phyloP scores from a whole-genome alignment of 2,113 vertebrate genomes.

The Peucedramus taeniatus region DNA sequence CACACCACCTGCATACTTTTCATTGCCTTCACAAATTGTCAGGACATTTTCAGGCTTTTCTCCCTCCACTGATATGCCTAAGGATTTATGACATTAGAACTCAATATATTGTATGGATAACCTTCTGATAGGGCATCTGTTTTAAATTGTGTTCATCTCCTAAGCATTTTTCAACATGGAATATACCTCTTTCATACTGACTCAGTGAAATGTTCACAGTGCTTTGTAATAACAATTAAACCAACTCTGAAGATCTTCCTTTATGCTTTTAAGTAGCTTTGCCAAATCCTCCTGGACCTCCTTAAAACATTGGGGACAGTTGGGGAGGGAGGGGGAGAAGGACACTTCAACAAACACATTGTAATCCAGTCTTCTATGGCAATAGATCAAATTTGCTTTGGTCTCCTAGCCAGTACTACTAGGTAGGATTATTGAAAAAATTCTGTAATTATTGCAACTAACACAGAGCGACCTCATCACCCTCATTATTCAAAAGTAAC shows the following conservation, averaged over 20 bases:
- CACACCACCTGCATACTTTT: background rate
- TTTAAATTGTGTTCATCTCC: background rate
- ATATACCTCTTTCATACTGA: background rate
- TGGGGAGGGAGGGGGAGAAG: no score
- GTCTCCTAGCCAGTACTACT: background rate
- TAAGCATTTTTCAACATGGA: background rate
- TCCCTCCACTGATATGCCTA: background rate
- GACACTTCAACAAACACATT: background rate
- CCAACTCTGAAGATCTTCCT: background rate
- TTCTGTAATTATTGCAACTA: background rate
- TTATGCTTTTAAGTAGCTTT: background rate
- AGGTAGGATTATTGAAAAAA: background rate
- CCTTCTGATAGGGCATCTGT: background rate
- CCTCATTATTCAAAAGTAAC: background rate
- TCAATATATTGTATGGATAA: background rate
- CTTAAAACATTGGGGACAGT: rapidly evolving
- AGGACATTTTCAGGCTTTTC: background rate
- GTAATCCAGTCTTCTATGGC: background rate
- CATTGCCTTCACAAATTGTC: background rate
- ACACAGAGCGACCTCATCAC: background rate
- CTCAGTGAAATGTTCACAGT: background rate
- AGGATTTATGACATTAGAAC: background rate
- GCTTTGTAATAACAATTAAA: background rate
- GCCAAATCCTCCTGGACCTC: background rate
- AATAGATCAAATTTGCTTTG: background rate